phyloP scores from a whole-genome alignment of 2,888 invertebrate genomes.

The Watsonalla binaria region DNA sequence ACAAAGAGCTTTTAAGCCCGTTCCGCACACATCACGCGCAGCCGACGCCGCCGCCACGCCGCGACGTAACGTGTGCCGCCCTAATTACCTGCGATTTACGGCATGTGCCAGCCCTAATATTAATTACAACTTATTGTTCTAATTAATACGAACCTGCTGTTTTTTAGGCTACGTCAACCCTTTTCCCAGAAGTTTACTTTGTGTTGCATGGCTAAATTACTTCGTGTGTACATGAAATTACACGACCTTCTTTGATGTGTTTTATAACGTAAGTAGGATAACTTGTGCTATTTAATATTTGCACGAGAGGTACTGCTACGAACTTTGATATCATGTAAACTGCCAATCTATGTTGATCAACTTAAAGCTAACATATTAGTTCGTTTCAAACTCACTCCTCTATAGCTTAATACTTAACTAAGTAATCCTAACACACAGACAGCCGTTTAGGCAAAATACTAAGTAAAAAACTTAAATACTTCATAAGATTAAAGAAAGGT shows the following conservation, averaged over 20 bases:
- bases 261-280: too few species aligned
- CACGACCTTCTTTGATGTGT: neutral
- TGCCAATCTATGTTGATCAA: too few species aligned
- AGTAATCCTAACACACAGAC: too few species aligned
- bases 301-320: too few species aligned
- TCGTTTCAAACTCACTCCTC: too few species aligned
- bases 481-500: too few species aligned
- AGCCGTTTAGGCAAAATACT: too few species aligned
- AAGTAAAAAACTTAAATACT: too few species aligned
- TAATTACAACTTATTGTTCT: constrained; percentile 52
- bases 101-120: constrained; percentile 43
- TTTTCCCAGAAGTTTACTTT: constrained; percentile 26
- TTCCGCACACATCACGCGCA: constrained; percentile 52
- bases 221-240: neutral
- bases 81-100: constrained; percentile 70
- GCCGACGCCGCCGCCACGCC: constrained; percentile 12
- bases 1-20: constrained; percentile 57
- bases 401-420: too few species aligned
- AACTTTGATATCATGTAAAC: too few species aligned
- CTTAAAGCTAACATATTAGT: too few species aligned
- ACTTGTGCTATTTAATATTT: too few species aligned
- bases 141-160: constrained; percentile 19
- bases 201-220: constrained; percentile 15
- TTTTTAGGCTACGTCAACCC: constrained; percentile 24
- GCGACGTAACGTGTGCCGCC: constrained; percentile 31